A percentile compares a stretch with the other conserved stretches of the same genome.
Evolutionary conservation across 92 coral and sea anemone species (phyloP).

Genomic region (Chrysogorgia sp.): DNA sequence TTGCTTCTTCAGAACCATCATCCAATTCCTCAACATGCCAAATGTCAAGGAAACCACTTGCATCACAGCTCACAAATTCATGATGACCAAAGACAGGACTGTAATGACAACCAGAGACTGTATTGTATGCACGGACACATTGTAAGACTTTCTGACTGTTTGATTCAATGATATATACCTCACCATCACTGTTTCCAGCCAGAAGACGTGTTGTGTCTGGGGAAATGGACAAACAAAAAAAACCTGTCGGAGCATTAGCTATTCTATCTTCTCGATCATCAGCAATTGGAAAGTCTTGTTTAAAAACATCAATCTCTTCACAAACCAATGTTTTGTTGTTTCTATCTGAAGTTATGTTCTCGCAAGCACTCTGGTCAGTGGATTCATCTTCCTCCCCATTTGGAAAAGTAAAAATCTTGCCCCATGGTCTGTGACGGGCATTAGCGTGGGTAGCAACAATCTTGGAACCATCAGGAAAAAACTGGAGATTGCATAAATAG

Average conservation of each 20-base stretch:
- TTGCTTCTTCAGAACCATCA: background rate
- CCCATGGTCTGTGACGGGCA: constrained; percentile 30
- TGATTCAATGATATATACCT: background rate
- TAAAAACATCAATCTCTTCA: constrained; percentile 16
- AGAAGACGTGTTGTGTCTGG: constrained; percentile 5
- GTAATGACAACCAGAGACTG: constrained; percentile 12
- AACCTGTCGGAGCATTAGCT: constrained; percentile 3
- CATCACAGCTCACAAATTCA: constrained; percentile 18
- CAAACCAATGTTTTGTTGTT: constrained; percentile 6
- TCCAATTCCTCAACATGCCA: constrained; percentile 6
- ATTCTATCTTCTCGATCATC: constrained; percentile 7
- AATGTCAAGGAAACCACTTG: background rate
- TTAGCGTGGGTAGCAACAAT: constrained; percentile 12
- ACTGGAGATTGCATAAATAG: background rate
- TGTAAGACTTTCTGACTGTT: background rate
- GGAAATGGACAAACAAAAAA: constrained; percentile 17
- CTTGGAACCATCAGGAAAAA: background rate
- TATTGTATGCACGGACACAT: background rate
- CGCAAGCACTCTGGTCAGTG: background rate
- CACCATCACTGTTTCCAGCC: constrained; percentile 8
- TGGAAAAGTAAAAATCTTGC: constrained; percentile 15
- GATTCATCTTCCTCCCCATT: constrained; percentile 20
- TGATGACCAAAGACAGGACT: background rate
- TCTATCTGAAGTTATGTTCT: background rate
- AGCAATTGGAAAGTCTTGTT: constrained; percentile 28